A percentile compares a stretch with the other conserved stretches of the same genome.
phyloP scores from a whole-genome alignment of 2,797 vertebrate genomes.

The Poecile montanus region DNA sequence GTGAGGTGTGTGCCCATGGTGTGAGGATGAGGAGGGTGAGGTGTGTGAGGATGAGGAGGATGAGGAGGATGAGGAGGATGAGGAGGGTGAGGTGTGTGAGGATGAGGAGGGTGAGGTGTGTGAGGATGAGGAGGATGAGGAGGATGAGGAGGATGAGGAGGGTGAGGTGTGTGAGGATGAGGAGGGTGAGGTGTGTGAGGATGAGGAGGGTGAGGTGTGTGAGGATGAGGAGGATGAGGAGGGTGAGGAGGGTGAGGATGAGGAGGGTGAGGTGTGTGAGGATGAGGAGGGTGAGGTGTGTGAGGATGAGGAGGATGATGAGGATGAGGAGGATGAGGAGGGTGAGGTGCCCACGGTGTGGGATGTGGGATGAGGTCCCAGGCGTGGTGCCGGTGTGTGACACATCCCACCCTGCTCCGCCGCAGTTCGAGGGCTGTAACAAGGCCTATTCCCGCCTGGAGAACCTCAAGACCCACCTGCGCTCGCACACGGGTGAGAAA shows the following conservation, averaged over 20 bases:
- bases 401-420: neutral
- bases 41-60: neutral
- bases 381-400: neutral
- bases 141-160: accelerated
- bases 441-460: conserved; percentile 98
- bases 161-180: too few relatives aligned
- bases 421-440: conserved; percentile 95
- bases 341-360: accelerated
- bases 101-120: accelerated
- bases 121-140: neutral
- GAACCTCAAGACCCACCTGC: conserved; percentile 96
- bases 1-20: accelerated
- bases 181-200: too few relatives aligned
- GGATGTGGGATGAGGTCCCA: accelerated
- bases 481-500: conserved; percentile 97
- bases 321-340: too few relatives aligned
- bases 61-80: too few relatives aligned
- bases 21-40: neutral
- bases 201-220: too few relatives aligned
- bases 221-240: too few relatives aligned
- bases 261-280: neutral
- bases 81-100: neutral
- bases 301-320: too few relatives aligned
- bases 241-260: neutral
- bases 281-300: neutral